Conservation (phyloP, 2,797 vertebrate genomes). For the Characodon lateralis region DNA sequence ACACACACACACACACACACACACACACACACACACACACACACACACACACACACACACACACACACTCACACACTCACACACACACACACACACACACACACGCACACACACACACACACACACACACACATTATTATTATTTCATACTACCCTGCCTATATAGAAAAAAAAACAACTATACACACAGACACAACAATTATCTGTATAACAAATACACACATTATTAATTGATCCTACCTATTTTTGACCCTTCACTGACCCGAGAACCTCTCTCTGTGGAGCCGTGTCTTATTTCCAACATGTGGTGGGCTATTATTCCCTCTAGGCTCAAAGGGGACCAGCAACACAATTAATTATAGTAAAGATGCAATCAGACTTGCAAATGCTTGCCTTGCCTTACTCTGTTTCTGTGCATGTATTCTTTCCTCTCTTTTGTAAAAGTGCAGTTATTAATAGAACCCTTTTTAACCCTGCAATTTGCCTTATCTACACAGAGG, state of each 20-base stretch:
- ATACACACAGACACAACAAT: conserved; percentile 17
- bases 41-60: conserved; percentile 13
- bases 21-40: too few species aligned
- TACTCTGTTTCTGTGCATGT: conserved; percentile 25
- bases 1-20: neutral
- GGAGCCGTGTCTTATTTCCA: conserved; percentile 47
- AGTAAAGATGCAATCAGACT: conserved; percentile 61
- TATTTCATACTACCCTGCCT: conserved; percentile 38
- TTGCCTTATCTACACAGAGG: conserved; percentile 34
- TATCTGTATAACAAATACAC: conserved; percentile 28
- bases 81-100: conserved; percentile 1
- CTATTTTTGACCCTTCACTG: conserved; percentile 43
- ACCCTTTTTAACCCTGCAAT: conserved; percentile 55
- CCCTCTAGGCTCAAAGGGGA: conserved; percentile 46
- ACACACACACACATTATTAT: conserved; percentile 3
- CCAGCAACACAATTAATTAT: conserved; percentile 63
- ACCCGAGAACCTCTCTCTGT: conserved; percentile 45
- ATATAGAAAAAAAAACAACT: conserved; percentile 10
- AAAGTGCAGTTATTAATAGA: conserved; percentile 57
- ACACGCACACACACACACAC: conserved; percentile 4
- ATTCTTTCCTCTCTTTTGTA: conserved; percentile 22
- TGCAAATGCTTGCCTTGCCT: conserved; percentile 47
- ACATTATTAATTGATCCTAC: conserved; percentile 57
- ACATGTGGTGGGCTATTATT: conserved; percentile 59
- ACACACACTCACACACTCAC: neutral